Conservation (phyloP, 2,888 invertebrate genomes). For the Limnephilus lunatus region DNA sequence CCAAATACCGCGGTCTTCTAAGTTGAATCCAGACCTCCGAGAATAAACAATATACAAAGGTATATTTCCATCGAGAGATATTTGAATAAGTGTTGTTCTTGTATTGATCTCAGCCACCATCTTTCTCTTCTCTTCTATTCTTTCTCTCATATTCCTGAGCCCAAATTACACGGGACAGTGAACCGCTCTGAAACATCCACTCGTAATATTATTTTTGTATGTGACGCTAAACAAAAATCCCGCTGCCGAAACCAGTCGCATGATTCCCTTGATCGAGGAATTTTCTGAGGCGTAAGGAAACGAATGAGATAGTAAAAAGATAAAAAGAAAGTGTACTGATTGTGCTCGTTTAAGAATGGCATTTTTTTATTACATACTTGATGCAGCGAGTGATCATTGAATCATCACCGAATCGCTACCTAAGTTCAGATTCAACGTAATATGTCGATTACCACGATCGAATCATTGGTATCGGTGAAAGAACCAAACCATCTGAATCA, state of each 20-base stretch:
- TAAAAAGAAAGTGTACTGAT: not conserved
- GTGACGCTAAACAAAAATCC: not conserved
- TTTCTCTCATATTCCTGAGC: not conserved
- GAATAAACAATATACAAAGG: constrained; percentile 3
- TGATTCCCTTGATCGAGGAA: not conserved
- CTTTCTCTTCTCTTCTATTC: constrained; percentile 3
- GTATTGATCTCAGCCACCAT: constrained; percentile 26
- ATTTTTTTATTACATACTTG: not conserved
- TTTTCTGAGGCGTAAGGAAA: not conserved
- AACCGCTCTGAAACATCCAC: not conserved
- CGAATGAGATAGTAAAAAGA: not conserved
- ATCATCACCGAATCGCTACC: no score
- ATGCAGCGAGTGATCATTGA: no score
- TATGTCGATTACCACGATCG: not conserved
- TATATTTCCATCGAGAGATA: constrained; percentile 33
- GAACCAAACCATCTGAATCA: no score
- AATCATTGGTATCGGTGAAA: not conserved
- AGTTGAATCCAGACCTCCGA: not conserved
- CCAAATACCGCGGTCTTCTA: not conserved
- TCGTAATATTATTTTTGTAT: not conserved
- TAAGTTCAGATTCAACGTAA: no score
- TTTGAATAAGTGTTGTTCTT: constrained; percentile 36
- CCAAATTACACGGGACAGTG: not conserved
- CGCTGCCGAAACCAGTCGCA: not conserved
- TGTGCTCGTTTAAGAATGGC: not conserved